Conservation (phyloP, 1,140 invertebrate genomes). For the Trialeurodes vaporariorum region DNA sequence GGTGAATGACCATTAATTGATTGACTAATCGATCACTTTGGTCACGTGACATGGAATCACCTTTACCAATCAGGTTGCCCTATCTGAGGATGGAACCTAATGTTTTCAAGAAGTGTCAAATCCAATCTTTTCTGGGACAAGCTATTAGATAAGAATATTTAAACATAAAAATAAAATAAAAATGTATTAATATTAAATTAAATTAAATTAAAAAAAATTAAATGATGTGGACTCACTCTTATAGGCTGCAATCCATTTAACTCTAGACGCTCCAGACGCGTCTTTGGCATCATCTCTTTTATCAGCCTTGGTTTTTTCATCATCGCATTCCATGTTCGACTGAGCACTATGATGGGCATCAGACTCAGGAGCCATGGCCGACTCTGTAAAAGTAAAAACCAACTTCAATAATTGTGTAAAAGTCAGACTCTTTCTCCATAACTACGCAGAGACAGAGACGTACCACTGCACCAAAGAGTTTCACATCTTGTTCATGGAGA, state of each 20-base stretch:
- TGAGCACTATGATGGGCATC: neutral
- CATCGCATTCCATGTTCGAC: neutral
- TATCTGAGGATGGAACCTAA: too few relatives aligned
- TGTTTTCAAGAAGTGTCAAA: neutral
- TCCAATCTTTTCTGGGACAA: neutral
- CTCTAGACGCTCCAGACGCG: neutral
- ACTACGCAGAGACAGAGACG: neutral
- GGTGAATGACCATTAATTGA: too few relatives aligned
- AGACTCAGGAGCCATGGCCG: neutral
- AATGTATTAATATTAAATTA: too few relatives aligned
- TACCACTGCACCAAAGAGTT: neutral
- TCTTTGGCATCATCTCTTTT: neutral
- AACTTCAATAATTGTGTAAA: neutral
- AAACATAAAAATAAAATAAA: neutral
- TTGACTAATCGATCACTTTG: too few relatives aligned
- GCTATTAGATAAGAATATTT: neutral
- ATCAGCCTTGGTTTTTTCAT: neutral
- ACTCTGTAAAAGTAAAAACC: neutral
- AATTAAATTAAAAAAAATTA: too few relatives aligned
- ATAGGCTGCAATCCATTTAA: neutral
- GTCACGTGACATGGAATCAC: too few relatives aligned
- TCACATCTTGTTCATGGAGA: too few relatives aligned
- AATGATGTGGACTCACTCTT: neutral
- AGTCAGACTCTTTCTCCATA: too few relatives aligned
- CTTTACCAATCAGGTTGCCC: too few relatives aligned